Base-by-base conservation (phyloP, 2,888 invertebrate species). In the Mythimna pallens region DNA sequence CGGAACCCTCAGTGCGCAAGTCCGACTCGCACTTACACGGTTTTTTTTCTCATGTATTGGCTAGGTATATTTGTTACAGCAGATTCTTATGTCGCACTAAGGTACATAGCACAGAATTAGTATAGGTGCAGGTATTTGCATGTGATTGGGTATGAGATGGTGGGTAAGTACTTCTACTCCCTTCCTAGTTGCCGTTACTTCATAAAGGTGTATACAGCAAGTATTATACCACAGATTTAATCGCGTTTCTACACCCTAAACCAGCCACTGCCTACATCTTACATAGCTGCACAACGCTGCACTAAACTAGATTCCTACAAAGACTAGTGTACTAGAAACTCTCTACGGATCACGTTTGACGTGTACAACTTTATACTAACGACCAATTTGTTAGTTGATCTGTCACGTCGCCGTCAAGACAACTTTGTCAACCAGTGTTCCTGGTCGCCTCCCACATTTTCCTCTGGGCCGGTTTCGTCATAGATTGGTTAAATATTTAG, bases 321-420 rank as follows among this genome's bases (percentile, higher is more conserved):
- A 65, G 17, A 52, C 40, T 66, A 43, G 40, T 52, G 50, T 61
- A 61, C 59, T 40, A 22, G 22, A 14, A 50, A 73, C 69, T 77
- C 73, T 80, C 81, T 50, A 73, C 58, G n/a, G 73, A 68, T 63
- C 81, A 30, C 50, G 81, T 69, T 69, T 55, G 81, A 80, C 73
- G 61, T 77, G 73, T 68, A 81, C 81, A 72, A 78, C 73, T 83
- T 65, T 66, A 75, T 77, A 80, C 73, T 80, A 76, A 80, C 80
- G 61, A 71, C 22, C 76, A 84, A 83, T 80, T 80, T 84, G 74
- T 80, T 82, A 58, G 72, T 75, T 65, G 73, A 74, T 73, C 73
- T 58, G 79, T 76, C 81, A 81, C 52, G 70, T 73, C 72, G 61
- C 62, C 57, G 69, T 73, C 30, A 43, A 47, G 64, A 73, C 74